Conservation (phyloP, 2,113 vertebrate species). For the Serilophus lunatus region DNA sequence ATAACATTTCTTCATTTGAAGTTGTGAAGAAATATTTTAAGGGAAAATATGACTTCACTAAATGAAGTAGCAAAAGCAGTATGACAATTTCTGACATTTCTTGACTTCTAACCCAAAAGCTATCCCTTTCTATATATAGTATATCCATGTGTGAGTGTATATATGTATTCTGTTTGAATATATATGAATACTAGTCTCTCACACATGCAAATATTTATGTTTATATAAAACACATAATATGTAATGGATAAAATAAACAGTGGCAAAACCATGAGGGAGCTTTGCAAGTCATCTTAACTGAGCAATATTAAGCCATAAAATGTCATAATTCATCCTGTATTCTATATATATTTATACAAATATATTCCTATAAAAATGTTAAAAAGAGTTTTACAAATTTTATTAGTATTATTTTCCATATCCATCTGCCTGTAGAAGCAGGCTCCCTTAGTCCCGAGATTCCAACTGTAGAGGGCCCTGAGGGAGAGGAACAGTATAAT, state of each 20-base stretch:
- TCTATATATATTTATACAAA: slow-evolving; percentile 26
- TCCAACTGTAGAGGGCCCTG: slow-evolving; percentile 32
- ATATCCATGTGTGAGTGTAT: neutral
- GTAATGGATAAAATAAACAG: neutral
- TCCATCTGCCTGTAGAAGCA: slow-evolving; percentile 37
- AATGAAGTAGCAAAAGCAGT: neutral
- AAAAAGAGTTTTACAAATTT: slow-evolving; percentile 41
- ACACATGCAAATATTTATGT: neutral
- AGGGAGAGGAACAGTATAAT: slow-evolving; percentile 22
- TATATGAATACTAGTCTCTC: neutral
- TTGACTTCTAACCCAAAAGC: neutral
- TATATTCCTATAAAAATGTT: slow-evolving; percentile 36
- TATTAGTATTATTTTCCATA: slow-evolving; percentile 56
- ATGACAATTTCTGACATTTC: neutral
- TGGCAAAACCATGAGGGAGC: neutral
- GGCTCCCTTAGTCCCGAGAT: neutral
- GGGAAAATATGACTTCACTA: neutral
- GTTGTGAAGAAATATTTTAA: neutral
- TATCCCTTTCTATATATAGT: neutral
- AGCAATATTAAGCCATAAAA: slow-evolving; percentile 14
- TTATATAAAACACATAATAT: neutral
- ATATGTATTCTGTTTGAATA: neutral
- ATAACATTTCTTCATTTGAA: neutral
- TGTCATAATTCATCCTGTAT: neutral
- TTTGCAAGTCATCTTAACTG: neutral